Base-by-base conservation (phyloP, 2,888 invertebrate genomes). In the Yponomeuta plumbellus region DNA sequence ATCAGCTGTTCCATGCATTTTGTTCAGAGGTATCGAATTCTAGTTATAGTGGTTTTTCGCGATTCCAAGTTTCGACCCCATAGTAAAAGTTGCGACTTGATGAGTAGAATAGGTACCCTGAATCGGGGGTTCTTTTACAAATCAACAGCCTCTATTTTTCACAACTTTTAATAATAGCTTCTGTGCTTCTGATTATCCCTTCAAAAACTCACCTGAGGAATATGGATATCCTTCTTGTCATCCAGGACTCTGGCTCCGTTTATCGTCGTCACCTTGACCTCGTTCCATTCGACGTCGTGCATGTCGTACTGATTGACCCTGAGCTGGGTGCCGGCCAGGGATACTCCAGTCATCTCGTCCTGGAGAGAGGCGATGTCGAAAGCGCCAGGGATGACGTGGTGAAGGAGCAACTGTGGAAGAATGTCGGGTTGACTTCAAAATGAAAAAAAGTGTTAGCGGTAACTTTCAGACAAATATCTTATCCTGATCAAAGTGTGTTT, bases 271-370 rank as follows among this genome's bases (percentile, higher is more conserved):
- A 97, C 93, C 92, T 95, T 80, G 39, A 97, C 94, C 78, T 97
- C 96, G 78, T 97, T 97, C 96, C 96, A 97, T 83, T 97, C 96
- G 61, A 95, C 94, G 76, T 97, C 97, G 74, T 97, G 96, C 94
- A 96, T 95, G 70, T 94, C 94, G 81, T 97, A 97, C 75, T 96
- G 95, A 85, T 97, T 97, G 59, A 97, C 97, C 67, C 97, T 91
- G 39, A 97, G 87, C 80, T 97, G 97, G 0, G 97, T 97, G 68
- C 97, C 97, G 0, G 97, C 97, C 64, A 97, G 90, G 0, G 97
- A 97, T 0, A 97, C 97, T 0, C 97, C 97, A 0, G 97, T 97
- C 97, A 97, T 97, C 92, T 97, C 97, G 74, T 97, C 96, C 80
- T 96, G 96, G 11, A 97, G 88, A 2, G 94, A 93, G 21, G 92